Percentiles rank a stretch among this genome's conserved stretches.
phyloP scores from a whole-genome alignment of 1,140 invertebrate species.

The Pectinophora gossypiella region DNA sequence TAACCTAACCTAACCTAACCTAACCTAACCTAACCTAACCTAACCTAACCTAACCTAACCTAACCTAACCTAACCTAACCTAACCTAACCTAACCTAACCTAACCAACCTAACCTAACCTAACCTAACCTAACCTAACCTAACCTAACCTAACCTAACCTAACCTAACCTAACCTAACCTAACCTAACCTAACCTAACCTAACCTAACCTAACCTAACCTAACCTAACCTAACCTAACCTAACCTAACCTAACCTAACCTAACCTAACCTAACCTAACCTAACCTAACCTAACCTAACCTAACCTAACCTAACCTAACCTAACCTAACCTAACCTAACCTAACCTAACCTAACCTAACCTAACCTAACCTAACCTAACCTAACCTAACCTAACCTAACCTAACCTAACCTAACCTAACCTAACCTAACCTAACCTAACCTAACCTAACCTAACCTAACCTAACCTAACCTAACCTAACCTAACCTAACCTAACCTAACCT shows the following conservation, averaged over 20 bases:
- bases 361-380: constrained; percentile 28
- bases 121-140: constrained; percentile 22
- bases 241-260: constrained; percentile 29
- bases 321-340: constrained; percentile 24
- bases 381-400: constrained; percentile 28
- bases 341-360: constrained; percentile 25
- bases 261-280: constrained; percentile 24
- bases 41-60: constrained; percentile 27
- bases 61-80: constrained; percentile 25
- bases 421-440: constrained; percentile 23
- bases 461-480: constrained; percentile 24
- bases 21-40: constrained; percentile 25
- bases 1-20: constrained; percentile 27
- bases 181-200: constrained; percentile 27
- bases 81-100: constrained; percentile 27
- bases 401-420: constrained; percentile 27
- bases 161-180: constrained; percentile 32
- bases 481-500: constrained; percentile 23
- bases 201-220: constrained; percentile 31
- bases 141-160: constrained; percentile 29
- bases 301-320: constrained; percentile 29
- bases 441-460: constrained; percentile 22
- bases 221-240: constrained; percentile 26
- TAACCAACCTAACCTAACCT: constrained; percentile 30
- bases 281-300: constrained; percentile 28